Percentiles rank a stretch among this genome's conserved stretches.
Evolutionary conservation across 2,888 invertebrate species (phyloP).

Genomic region (Gandaritis pyraliata): DNA sequence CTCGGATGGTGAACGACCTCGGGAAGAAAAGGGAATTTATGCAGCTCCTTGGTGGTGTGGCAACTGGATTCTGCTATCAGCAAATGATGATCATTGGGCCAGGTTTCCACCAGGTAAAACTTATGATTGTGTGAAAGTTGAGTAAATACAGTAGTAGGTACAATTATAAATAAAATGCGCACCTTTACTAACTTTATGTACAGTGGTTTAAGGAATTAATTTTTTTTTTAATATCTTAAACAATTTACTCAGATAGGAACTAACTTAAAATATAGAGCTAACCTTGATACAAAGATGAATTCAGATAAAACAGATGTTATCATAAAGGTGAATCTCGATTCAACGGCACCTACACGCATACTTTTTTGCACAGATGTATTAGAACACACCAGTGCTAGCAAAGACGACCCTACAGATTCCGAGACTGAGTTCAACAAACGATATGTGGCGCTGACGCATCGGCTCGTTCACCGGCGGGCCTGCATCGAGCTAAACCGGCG

Average conservation of each 20-base stretch:
- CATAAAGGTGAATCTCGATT: too few relatives aligned
- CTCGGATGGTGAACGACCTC: slow-evolving; percentile 71
- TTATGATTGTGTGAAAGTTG: too few relatives aligned
- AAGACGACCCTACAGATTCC: slow-evolving; percentile 87
- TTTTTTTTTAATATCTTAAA: too few relatives aligned
- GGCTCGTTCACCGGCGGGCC: slow-evolving; percentile 95
- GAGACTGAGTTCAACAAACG: slow-evolving; percentile 94
- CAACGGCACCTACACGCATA: background rate
- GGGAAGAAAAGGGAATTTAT: slow-evolving; percentile 90
- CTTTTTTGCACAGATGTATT: slow-evolving; percentile 55
- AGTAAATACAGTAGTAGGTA: too few relatives aligned
- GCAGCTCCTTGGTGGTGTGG: slow-evolving; percentile 91
- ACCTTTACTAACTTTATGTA: too few relatives aligned
- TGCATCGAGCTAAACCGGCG: slow-evolving; percentile 95
- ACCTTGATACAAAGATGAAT: too few relatives aligned
- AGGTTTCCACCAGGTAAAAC: slow-evolving; percentile 74
- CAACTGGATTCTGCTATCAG: slow-evolving; percentile 87
- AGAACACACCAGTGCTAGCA: slow-evolving; percentile 56
- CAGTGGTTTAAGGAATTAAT: too few relatives aligned
- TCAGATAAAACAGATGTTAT: too few relatives aligned
- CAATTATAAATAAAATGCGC: too few relatives aligned
- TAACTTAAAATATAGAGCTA: too few relatives aligned
- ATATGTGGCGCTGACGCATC: slow-evolving; percentile 94
- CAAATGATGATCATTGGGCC: slow-evolving; percentile 76
- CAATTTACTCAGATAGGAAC: too few relatives aligned